A percentile compares a stretch with the other conserved stretches of the same genome.
Evolutionary conservation across 2,888 invertebrate genomes (phyloP).

Genomic region (Molanna angustata): DNA sequence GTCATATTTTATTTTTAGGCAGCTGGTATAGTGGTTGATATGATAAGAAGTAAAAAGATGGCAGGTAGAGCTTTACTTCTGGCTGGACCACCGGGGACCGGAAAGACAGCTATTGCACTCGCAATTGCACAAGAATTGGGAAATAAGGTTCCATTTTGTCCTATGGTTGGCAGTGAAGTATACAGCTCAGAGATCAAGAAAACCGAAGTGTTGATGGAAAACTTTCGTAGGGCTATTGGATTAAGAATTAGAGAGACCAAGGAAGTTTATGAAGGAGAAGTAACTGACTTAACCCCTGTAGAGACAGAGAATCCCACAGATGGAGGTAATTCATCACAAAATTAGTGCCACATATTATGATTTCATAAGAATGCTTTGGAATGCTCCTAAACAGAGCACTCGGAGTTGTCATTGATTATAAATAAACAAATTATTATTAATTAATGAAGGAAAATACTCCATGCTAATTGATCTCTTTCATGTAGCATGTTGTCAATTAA

Average conservation of each 20-base stretch:
- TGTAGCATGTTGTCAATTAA: too few species aligned
- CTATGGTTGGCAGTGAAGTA: constrained; percentile 92
- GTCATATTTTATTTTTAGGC: constrained; percentile 59
- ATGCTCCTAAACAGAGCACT: too few species aligned
- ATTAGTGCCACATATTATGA: too few species aligned
- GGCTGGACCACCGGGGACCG: constrained; percentile 96
- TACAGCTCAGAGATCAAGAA: constrained; percentile 99
- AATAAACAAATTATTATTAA: too few species aligned
- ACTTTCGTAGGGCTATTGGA: constrained; percentile 97
- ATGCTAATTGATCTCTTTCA: too few species aligned
- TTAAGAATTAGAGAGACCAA: constrained; percentile 92
- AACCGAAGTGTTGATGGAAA: constrained; percentile 99
- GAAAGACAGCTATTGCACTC: constrained; percentile 96
- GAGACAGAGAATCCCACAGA: constrained; percentile 92
- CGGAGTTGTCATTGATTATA: too few species aligned
- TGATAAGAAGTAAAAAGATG: constrained; percentile 97
- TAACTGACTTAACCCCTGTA: constrained; percentile 95
- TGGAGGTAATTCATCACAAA: too few species aligned
- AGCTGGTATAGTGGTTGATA: constrained; percentile 94
- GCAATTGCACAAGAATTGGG: constrained; percentile 98
- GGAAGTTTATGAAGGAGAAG: constrained; percentile 99
- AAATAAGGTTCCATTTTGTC: constrained; percentile 92
- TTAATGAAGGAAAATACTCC: too few species aligned
- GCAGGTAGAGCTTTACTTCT: constrained; percentile 92
- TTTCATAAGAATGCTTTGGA: too few species aligned